A percentile compares a stretch with the other conserved stretches of the same genome.
These are phyloP conservation scores for Hiodon tergisus DNA, from an alignment of 2,113 vertebrate genomes.

Conservation along the genomic window DNA sequence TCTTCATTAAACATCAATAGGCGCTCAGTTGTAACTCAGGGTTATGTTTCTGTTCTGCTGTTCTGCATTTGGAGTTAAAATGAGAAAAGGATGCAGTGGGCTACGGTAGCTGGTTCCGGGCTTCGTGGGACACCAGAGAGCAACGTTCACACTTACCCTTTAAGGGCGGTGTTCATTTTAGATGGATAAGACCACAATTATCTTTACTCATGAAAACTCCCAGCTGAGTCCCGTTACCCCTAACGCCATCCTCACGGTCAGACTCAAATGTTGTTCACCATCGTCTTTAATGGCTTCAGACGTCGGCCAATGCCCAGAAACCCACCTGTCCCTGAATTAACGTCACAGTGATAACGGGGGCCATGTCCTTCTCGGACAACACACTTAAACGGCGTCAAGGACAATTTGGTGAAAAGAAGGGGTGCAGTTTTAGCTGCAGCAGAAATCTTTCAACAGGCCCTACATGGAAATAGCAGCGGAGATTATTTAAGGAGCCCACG, in stretches of 20 bases:
- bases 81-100: too few relatives aligned
- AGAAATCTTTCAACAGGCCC: conserved; percentile 62
- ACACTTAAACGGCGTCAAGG: conserved; percentile 3
- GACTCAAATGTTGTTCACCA: conserved; percentile 28
- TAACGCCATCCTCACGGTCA: conserved; percentile 47
- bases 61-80: too few relatives aligned
- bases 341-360: too few relatives aligned
- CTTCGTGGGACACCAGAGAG: too few relatives aligned
- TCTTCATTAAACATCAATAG: too few relatives aligned
- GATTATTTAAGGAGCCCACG: conserved; percentile 60
- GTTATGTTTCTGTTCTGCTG: too few relatives aligned
- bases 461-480: conserved; percentile 50
- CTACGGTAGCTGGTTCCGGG: too few relatives aligned
- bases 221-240: conserved; percentile 34
- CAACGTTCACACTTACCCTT: too few relatives aligned
- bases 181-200: neutral
- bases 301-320: neutral
- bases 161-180: neutral
- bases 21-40: too few relatives aligned
- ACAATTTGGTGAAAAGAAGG: conserved; percentile 10
- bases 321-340: neutral
- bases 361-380: too few relatives aligned
- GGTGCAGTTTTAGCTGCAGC: conserved; percentile 40
- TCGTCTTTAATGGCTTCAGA: conserved; percentile 21
- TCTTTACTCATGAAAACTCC: conserved; percentile 35